phyloP scores from a whole-genome alignment of 2,888 invertebrate genomes.

The Athalia rosae region DNA sequence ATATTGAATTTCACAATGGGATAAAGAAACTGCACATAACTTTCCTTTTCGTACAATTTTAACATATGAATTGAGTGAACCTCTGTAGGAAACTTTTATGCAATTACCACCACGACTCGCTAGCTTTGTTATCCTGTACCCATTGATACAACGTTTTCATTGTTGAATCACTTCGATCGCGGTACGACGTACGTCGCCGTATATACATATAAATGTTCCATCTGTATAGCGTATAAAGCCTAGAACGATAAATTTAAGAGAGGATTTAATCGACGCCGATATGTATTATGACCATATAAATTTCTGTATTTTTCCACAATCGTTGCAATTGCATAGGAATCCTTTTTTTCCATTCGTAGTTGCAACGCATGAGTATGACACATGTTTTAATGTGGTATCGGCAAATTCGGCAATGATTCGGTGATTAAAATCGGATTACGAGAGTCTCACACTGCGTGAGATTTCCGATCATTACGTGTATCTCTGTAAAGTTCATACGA shows the following conservation, averaged over 20 bases:
- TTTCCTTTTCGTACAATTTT: slow-evolving; percentile 6
- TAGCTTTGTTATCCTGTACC: slow-evolving; percentile 21
- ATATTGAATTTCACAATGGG: too few relatives aligned
- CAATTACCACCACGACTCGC: slow-evolving; percentile 17
- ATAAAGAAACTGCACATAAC: background rate
- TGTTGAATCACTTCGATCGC: slow-evolving; percentile 26
- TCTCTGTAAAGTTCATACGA: slow-evolving; percentile 28
- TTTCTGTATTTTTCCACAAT: too few relatives aligned
- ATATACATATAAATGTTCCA: background rate
- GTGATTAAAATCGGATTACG: too few relatives aligned
- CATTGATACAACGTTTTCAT: slow-evolving; percentile 16
- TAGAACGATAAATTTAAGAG: background rate
- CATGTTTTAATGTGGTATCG: too few relatives aligned
- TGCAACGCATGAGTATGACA: too few relatives aligned
- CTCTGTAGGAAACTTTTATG: slow-evolving; percentile 6
- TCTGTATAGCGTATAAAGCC: slow-evolving; percentile 3
- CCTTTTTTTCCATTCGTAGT: too few relatives aligned
- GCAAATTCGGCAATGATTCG: too few relatives aligned
- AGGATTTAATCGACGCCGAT: too few relatives aligned
- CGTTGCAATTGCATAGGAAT: too few relatives aligned
- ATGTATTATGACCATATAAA: too few relatives aligned
- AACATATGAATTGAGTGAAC: slow-evolving; percentile 12
- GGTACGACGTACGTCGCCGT: background rate
- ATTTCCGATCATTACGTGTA: too few relatives aligned
- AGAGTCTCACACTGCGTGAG: too few relatives aligned